Conservation (phyloP, 2,888 invertebrate species). For the Acholoe squamosa region DNA sequence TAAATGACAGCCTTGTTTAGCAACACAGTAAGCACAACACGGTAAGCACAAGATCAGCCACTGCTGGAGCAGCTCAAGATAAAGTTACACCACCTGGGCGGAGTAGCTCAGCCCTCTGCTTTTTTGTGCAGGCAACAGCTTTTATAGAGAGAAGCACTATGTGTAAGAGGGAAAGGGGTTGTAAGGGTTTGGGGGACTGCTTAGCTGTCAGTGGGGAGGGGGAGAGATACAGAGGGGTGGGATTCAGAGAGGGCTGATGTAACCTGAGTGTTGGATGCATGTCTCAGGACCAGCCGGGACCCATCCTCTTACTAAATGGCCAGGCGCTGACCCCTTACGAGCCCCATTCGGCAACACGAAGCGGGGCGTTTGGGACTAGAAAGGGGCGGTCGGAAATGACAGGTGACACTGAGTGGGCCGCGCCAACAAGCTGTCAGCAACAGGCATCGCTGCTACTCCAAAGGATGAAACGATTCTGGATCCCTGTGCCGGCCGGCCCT, state of each 20-base stretch:
- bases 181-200: not conserved
- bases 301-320: not conserved
- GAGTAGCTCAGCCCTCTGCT: not conserved
- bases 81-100: not conserved
- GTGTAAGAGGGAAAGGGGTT: no score
- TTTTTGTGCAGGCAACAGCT: not conserved
- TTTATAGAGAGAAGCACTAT: no score
- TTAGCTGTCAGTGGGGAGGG: not conserved
- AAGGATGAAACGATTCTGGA: not conserved
- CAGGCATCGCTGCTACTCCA: not conserved
- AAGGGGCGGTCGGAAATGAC: slow-evolving; percentile 30
- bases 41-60: not conserved
- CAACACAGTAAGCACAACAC: no score
- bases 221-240: not conserved
- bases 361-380: not conserved
- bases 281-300: not conserved
- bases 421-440: not conserved
- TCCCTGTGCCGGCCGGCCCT: not conserved
- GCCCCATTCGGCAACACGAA: not conserved
- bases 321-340: not conserved
- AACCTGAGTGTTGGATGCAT: not conserved
- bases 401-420: slow-evolving; percentile 15
- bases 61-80: not conserved
- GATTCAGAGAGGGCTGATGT: not conserved
- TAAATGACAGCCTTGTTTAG: no score